These are phyloP conservation scores for Potamarius usumacintae DNA, from an alignment of 2,113 vertebrate genomes.

Conservation along the genomic window DNA sequence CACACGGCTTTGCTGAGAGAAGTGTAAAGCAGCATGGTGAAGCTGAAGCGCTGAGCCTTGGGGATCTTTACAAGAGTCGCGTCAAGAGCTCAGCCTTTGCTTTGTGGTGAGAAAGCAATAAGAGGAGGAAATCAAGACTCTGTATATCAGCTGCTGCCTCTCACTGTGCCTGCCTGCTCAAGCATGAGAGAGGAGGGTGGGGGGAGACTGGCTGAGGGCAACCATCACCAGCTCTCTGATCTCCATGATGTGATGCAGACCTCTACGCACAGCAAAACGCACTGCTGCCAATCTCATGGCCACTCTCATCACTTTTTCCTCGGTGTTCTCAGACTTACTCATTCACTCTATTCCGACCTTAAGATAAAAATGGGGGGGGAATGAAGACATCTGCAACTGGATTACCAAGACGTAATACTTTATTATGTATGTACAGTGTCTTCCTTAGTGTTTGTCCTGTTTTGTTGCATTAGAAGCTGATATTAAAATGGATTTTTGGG, in stretches of 20 bases:
- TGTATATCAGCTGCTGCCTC: constrained; percentile 30
- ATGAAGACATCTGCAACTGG: background rate
- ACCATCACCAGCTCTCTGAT: constrained; percentile 32
- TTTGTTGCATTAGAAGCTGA: no score
- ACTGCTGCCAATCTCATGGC: background rate
- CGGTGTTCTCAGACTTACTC: background rate
- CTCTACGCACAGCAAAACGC: background rate
- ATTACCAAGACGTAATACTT: background rate
- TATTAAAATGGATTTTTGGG: no score
- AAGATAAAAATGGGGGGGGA: background rate
- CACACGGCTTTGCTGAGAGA: constrained; percentile 19
- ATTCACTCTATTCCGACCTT: background rate
- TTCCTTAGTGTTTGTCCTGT: no score
- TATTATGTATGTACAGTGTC: background rate
- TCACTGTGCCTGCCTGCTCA: constrained; percentile 7
- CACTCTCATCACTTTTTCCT: background rate
- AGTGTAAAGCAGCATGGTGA: constrained; percentile 8
- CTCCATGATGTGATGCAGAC: constrained; percentile 19
- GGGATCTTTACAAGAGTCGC: constrained; percentile 14
- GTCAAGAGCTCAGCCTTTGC: background rate
- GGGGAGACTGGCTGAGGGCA: constrained; percentile 8
- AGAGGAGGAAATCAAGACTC: constrained; percentile 5
- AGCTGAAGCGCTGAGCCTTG: constrained; percentile 21
- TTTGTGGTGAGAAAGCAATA: constrained; percentile 29
- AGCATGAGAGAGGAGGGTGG: background rate